Evolutionary conservation across 2,888 invertebrate genomes (phyloP).

Genomic region (Phaedon cochleariae): DNA sequence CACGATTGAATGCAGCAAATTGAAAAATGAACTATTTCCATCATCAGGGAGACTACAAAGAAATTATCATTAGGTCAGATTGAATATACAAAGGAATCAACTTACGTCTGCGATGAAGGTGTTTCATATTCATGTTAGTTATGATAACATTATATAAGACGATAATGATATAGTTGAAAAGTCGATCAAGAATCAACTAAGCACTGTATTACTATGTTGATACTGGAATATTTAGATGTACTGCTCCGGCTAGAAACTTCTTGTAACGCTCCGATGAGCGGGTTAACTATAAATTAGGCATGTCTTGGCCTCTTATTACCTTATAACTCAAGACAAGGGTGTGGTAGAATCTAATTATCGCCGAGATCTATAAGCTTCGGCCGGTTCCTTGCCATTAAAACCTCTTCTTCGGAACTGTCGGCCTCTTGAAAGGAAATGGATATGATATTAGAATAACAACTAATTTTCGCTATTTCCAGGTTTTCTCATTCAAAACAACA

Average conservation of each 20-base stretch:
- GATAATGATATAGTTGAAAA: no score
- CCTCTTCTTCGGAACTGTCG: neutral
- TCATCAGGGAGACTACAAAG: no score
- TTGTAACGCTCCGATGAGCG: conserved; percentile 52
- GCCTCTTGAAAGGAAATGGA: conserved; percentile 1
- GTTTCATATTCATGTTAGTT: no score
- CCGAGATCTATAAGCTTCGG: conserved; percentile 55
- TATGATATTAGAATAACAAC: neutral
- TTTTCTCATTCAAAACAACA: neutral
- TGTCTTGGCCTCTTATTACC: conserved; percentile 61
- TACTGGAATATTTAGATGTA: neutral
- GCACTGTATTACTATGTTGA: neutral
- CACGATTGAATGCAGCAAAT: no score
- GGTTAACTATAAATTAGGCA: conserved; percentile 61
- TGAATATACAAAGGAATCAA: no score
- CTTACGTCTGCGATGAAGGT: no score
- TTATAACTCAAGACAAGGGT: conserved; percentile 63
- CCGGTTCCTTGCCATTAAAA: conserved; percentile 33
- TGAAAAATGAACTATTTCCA: no score
- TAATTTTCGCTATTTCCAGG: no score
- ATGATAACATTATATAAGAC: no score
- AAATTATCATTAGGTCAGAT: no score
- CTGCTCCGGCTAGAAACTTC: neutral
- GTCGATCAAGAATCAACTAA: no score
- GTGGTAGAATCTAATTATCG: conserved; percentile 62